Conservation (phyloP, 2,113 vertebrate species). For the Ailuropoda melanoleuca region DNA sequence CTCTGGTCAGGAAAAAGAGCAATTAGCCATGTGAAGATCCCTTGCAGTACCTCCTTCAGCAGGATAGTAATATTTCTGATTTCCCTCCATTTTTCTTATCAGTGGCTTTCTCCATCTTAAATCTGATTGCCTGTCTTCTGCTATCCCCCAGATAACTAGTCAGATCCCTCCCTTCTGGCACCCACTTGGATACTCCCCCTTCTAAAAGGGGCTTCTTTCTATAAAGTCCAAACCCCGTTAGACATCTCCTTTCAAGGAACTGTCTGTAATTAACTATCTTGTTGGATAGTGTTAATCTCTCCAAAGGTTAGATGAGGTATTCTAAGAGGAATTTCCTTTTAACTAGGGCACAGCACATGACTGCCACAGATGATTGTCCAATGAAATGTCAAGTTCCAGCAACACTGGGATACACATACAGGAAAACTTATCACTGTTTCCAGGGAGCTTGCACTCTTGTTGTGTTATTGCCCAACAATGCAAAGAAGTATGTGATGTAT, state of each 20-base stretch:
- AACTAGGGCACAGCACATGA: background rate
- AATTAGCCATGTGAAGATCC: background rate
- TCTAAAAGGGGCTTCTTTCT: background rate
- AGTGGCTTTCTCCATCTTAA: background rate
- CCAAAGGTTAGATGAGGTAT: background rate
- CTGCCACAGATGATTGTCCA: background rate
- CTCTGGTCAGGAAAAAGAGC: background rate
- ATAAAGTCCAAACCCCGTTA: background rate
- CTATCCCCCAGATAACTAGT: background rate
- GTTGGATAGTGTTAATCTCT: background rate
- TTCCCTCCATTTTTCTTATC: background rate
- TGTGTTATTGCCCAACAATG: background rate
- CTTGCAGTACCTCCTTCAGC: background rate
- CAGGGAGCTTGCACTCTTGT: background rate
- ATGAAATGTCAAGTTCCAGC: background rate
- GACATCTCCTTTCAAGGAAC: background rate
- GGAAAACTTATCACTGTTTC: background rate
- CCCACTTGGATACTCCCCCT: background rate
- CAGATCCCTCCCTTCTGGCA: background rate
- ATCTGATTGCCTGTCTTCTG: background rate
- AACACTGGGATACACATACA: background rate
- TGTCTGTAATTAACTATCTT: background rate
- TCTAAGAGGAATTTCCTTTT: slow-evolving; percentile 1
- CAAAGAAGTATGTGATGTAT: background rate
- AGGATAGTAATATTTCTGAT: background rate